Evolutionary conservation across 2,797 vertebrate genomes (phyloP).

Genomic region (Picus viridis): DNA sequence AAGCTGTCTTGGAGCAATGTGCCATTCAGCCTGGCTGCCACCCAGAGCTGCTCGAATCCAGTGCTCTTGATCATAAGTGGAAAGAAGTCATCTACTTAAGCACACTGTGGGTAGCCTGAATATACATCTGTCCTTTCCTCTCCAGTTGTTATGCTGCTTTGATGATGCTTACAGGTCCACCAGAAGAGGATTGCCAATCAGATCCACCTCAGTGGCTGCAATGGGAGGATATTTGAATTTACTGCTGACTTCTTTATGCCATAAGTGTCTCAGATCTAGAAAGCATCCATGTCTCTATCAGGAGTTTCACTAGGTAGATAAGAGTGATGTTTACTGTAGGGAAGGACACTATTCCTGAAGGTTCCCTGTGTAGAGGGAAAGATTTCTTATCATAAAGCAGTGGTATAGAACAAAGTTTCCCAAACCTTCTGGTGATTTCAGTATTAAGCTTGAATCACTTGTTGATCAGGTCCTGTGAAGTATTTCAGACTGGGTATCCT

Average conservation of each 20-base stretch:
- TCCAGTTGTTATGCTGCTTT: neutral
- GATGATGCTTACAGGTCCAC: neutral
- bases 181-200: neutral
- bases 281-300: neutral
- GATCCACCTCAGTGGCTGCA: neutral
- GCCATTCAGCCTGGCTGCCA: neutral
- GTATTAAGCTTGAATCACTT: neutral
- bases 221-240: neutral
- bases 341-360: neutral
- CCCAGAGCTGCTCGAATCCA: neutral
- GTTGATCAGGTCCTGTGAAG: neutral
- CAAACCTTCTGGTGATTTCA: neutral
- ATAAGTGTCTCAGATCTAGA: neutral
- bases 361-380: neutral
- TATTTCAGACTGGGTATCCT: neutral
- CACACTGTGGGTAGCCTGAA: neutral
- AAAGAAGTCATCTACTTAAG: neutral
- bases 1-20: neutral
- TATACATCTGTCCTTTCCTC: neutral
- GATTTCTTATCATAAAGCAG: neutral
- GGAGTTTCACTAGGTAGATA: neutral
- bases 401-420: neutral
- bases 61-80: neutral
- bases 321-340: neutral
- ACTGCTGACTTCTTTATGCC: neutral